Percentiles rank a stretch among this genome's conserved stretches.
Conservation (phyloP, 2,113 vertebrate genomes). For the Takifugu flavidus region DNA sequence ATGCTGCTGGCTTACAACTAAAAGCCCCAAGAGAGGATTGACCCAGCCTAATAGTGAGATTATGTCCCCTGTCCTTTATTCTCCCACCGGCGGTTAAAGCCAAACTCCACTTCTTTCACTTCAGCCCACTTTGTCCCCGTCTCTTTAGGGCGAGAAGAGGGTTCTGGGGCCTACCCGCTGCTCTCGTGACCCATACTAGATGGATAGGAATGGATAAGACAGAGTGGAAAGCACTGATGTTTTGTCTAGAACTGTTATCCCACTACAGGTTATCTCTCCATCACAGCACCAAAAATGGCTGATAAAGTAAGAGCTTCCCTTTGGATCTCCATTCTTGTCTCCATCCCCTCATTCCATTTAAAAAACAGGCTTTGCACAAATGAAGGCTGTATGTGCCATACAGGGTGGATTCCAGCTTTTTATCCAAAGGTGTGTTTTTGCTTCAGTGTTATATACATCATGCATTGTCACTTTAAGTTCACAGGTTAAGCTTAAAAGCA, state of each 20-base stretch:
- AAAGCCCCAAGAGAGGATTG: conserved; percentile 18
- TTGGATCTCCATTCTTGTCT: conserved; percentile 22
- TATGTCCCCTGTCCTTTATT: conserved; percentile 20
- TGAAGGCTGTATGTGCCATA: too few relatives aligned
- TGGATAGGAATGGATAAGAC: conserved; percentile 29
- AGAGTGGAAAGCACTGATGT: conserved; percentile 51
- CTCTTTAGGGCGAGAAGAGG: conserved; percentile 12
- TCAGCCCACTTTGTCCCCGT: too few relatives aligned
- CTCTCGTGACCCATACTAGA: conserved; percentile 47
- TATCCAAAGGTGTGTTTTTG: background rate
- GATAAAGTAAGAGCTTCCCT: conserved; percentile 61
- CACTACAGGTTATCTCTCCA: conserved; percentile 61
- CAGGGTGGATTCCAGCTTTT: too few relatives aligned
- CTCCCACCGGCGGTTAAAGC: background rate
- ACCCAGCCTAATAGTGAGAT: conserved; percentile 23
- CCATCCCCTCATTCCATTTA: background rate
- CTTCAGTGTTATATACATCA: conserved; percentile 7
- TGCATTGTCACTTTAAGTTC: conserved; percentile 8
- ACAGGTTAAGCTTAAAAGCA: conserved; percentile 10
- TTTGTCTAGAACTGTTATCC: conserved; percentile 69
- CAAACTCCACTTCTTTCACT: background rate
- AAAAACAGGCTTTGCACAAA: too few relatives aligned
- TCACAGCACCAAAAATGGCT: conserved; percentile 56
- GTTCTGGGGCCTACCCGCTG: conserved; percentile 23
- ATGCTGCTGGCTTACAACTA: conserved; percentile 2